phyloP scores from a whole-genome alignment of 2,888 invertebrate species.

The Lithophane leautieri region DNA sequence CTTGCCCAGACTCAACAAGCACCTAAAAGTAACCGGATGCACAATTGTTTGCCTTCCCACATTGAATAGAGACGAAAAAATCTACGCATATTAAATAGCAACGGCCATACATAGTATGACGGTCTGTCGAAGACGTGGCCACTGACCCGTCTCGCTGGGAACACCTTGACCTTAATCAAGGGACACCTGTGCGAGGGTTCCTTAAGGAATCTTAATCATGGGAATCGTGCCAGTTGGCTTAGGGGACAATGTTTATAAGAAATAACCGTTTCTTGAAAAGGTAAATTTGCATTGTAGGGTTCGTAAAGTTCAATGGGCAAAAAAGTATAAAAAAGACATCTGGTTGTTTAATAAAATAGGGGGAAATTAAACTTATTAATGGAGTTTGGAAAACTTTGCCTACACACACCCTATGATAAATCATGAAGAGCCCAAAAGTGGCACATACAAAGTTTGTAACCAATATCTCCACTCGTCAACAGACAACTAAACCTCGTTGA shows the following conservation, averaged over 20 bases:
- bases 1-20: background rate
- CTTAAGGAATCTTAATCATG: constrained; percentile 87
- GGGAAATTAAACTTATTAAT: background rate
- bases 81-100: constrained; percentile 73
- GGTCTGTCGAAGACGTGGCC: constrained; percentile 74
- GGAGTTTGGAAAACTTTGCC: background rate
- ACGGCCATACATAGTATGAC: constrained; percentile 84
- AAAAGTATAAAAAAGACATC: constrained; percentile 25
- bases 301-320: constrained; percentile 6
- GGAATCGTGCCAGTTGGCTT: constrained; percentile 76
- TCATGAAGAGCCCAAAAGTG: constrained; percentile 37
- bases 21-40: constrained; percentile 30
- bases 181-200: constrained; percentile 85
- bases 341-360: constrained; percentile 11
- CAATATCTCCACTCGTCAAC: constrained; percentile 57
- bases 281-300: constrained; percentile 52
- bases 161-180: constrained; percentile 87
- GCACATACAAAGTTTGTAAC: constrained; percentile 41
- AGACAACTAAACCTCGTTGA: constrained; percentile 65
- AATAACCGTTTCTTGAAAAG: constrained; percentile 37
- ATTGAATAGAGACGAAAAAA: constrained; percentile 49
- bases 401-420: constrained; percentile 14
- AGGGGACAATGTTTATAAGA: constrained; percentile 61
- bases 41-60: constrained; percentile 28
- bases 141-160: constrained; percentile 86